Evolutionary conservation across 1,140 invertebrate species (phyloP), one percentile per base, ranked within the genome.

Genomic region (Colletes latitarsis): DNA sequence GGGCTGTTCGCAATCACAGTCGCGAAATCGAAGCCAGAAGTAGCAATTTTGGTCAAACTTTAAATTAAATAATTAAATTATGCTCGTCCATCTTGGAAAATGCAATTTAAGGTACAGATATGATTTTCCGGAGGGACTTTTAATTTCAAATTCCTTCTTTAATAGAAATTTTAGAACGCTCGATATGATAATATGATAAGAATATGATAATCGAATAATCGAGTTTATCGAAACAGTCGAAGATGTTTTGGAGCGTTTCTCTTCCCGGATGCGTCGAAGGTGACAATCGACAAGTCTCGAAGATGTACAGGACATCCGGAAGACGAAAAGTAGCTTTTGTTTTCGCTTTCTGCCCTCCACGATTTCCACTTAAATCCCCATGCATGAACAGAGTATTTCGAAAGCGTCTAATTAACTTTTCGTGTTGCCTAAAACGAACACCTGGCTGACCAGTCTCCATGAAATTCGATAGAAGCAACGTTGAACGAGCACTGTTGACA

Each of bases 331-430:
- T 3, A 19, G 46, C 17, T 43, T 57, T 53, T 21, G 71, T 79
- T 83, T 72, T 84, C 82, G 55, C 77, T 81, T 66, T 49, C 17
- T 57, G 58, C 41, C 14, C 6, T 30, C 12, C 19, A n/a, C 9
- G 53, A 17, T 53, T 60, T 46, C 21, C 55, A 19, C 43, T 77
- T 55, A 17, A 1, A n/a, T 6, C 1, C 8, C 57, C 19, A 21
- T 70, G 17, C 4, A 17, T 4, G n/a, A 43, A 84, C 53, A 69
- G 60, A 52, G 21, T 79, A 39, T n/a, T 64, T 9, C 9, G 43
- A n/a, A 30, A 52, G 41, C 21, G 17, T 43, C 41, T 86, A 86
- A 86, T 86, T 85, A 74, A 9, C 62, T 71, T 75, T 69, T 66
- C 79, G 19, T 72, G 74, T 67, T 71, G 30, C 53, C 62, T 52